Base-by-base conservation (phyloP, 2,797 vertebrate species). In the Lutjanus campechanus region DNA sequence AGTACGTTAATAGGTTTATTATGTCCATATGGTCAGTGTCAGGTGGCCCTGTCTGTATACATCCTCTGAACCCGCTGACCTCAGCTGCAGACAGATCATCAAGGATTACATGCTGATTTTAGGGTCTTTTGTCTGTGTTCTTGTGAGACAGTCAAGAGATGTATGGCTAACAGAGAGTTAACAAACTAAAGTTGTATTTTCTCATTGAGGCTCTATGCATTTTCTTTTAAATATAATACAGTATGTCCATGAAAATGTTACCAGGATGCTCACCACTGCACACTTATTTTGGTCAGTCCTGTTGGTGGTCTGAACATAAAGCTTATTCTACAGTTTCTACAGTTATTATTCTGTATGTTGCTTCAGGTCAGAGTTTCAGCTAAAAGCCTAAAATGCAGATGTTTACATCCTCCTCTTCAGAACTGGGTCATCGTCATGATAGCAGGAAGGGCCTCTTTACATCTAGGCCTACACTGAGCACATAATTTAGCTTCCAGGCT, bases 1-100 rank as follows among this genome's bases (percentile, higher is more conserved):
- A 64, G 25, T 55, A 12, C 22, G 56, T 25, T 73, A 64, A 64
- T 25, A 44, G 41, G 67, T 77, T 83, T 73, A 67, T 58, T 10
- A 63, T 11, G 41, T 77, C 68, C 82, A 81, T 81, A 81, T 85
- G 81, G 62, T 36, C 56, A 12, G 19, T 2, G 43, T 70, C 75
- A 75, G 64, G 22, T 46, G 36, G 41, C 8, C 51, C 44, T 0
- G 43, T 46, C 10, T 56, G 49, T 62, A 54, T 41, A 46, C 44
- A 63, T 76, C 59, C 56, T 72, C 20, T 72, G 50, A 74, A 65
- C 56, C 53, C 13, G 0, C 40, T 40, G 78, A 68, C 54, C 70
- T 70, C 75, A 69, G 68, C 81, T 68, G n/a, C 74, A 81, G 68
- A 54, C 63, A n/a, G 71, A 65, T 78, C 62, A 41, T 53, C 1